phyloP scores from a whole-genome alignment of 1,140 invertebrate species.

The Spodoptera frugiperda region DNA sequence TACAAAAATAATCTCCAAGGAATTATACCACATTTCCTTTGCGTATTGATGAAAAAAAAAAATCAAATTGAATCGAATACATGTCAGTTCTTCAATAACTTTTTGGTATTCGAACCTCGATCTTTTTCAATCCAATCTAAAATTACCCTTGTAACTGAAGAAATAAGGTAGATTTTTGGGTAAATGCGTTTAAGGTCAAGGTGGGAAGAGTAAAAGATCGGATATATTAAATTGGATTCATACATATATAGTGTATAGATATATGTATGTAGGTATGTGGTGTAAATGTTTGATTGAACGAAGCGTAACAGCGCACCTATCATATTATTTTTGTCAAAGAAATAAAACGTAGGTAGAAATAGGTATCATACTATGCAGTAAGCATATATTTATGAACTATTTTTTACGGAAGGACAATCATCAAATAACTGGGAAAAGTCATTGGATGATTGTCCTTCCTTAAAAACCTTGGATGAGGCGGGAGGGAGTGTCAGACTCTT shows the following conservation, averaged over 20 bases:
- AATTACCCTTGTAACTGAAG: constrained; percentile 7
- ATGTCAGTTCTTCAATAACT: constrained; percentile 49
- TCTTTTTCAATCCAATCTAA: not conserved
- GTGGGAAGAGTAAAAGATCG: not conserved
- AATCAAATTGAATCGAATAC: constrained; percentile 41
- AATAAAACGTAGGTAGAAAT: no score
- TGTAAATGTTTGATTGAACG: constrained; percentile 1
- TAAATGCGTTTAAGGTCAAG: not conserved
- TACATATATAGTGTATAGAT: not conserved
- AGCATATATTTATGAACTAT: no score
- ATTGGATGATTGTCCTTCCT: no score
- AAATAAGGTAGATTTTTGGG: not conserved
- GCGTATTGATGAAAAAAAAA: constrained; percentile 16
- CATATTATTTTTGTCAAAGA: no score
- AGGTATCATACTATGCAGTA: no score
- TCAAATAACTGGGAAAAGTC: no score
- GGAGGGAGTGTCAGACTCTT: no score
- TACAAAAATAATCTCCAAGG: not conserved
- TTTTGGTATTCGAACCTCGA: constrained; percentile 31
- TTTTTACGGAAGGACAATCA: no score
- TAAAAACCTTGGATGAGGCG: no score
- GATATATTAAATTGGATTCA: constrained; percentile 37
- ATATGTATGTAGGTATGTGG: not conserved
- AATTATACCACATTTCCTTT: not conserved
- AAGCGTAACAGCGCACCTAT: no score